Base-by-base conservation (phyloP, 2,888 invertebrate species). In the Eupithecia subfuscata region DNA sequence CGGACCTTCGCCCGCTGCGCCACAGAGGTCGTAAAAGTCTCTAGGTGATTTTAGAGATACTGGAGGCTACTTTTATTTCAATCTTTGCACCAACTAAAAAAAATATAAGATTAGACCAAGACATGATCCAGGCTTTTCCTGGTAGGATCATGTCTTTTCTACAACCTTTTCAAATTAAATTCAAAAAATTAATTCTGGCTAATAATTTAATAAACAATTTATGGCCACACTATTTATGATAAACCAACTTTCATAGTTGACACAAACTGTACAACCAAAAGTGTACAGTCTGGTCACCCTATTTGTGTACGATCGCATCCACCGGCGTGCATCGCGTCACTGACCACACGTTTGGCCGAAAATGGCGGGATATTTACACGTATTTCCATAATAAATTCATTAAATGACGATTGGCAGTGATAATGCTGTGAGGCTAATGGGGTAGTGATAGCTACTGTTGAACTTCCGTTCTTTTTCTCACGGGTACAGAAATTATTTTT, bases 311-410 rank as follows among this genome's bases (percentile, higher is more conserved):
- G 79, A 75, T 83, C 82, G 82, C 82, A 78, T 82, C 82, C 85
- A 84, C 84, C 84, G 83, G 82, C 84, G 82, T 83, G 85, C 78
- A 84, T 82, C 84, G 73, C 80, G 82, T 82, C 84, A 81, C 73
- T 83, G 81, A 82, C 85, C 87, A 84, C 86, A 84, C 82, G 84
- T 84, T 84, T 82, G 84, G 81, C 70, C 78, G 81, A 68, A 68
- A 68, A 67, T 67, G 40, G 40, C 79, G 80, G 82, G 84, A 84
- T 83, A 86, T 87, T 86, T 83, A 80, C 83, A 78, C 81, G 80
- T 77, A 82, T 81, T 80, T 80, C 79, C 81, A 82, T 80, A 80
- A 79, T 79, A 75, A 79, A 78, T 82, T 74, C 78, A 80, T 80
- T 80, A 78, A 78, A 75, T 75, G 76, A 69, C 75, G 71, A 76